Evolutionary conservation across 35 echinoderm and acorn worm species (phyloP), one percentile per base, ranked within the genome.

Genomic region (Stichopus chloronotus): DNA sequence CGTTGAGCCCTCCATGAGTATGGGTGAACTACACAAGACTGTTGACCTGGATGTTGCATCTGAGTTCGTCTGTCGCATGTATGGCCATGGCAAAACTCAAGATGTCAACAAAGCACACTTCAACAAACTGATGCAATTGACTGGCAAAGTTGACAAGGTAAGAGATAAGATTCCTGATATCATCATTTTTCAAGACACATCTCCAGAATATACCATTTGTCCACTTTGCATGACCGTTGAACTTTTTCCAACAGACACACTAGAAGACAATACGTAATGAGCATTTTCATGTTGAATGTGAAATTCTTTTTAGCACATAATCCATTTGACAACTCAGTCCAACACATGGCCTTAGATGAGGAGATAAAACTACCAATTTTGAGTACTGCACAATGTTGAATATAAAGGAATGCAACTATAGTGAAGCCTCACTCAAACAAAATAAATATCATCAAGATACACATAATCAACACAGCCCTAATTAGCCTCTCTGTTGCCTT

Each of bases 71-170:
- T 96, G 95, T 56, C 22, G 79, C 9, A 58, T 96, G 92, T 96
- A 96, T 61, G 95, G 43, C 12, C 94, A 95, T 17, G 71, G 10
- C 57, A 95, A 95, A 56, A 83, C 79, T 19, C 0, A 21, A 1
- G 65, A 93, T 79, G 92, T 96, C 53, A 86, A 96, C 79, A 78
- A 93, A 93, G 95, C 92, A 2, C 86, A 92, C 20, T 91, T 93
- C 92, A 96, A 76, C 78, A 93, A 93, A 87, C 76, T 93, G 87
- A 52, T 91, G 5, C 13, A 83, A 58, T 84, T 93, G 92, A 93
- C 76, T 60, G 92, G 95, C 21, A 95, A 93, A 82, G 11, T 95
- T 78, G 91, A 95, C 55, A 11, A 92, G 91, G 84, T 95, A 53
- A 79, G 9, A 9, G 52, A 14, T 1, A 43, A 43, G 30, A 43